phyloP scores from a whole-genome alignment of 1,140 invertebrate species.

The Papilio dardanus region DNA sequence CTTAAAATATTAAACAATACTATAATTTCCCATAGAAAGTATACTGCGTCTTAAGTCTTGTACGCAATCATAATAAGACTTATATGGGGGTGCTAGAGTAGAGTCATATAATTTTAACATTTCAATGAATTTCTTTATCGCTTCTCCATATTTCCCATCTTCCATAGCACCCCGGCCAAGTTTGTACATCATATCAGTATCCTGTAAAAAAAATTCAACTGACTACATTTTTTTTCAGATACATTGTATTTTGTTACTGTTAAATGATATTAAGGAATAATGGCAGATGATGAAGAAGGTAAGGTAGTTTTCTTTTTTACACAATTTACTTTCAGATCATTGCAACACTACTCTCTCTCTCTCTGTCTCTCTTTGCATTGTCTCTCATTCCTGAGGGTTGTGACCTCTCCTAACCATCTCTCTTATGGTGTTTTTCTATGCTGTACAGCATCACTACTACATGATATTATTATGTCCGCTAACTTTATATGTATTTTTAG shows the following conservation, averaged over 20 bases:
- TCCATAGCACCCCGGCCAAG: constrained; percentile 86
- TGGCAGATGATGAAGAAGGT: constrained; percentile 75
- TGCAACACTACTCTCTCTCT: no score
- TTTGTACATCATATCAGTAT: constrained; percentile 88
- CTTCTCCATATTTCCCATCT: constrained; percentile 84
- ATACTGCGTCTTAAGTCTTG: constrained; percentile 90
- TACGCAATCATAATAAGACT: constrained; percentile 92
- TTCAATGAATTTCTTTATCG: constrained; percentile 87
- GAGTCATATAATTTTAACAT: constrained; percentile 88
- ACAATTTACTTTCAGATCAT: background rate
- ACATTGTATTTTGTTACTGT: background rate
- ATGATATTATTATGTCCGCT: no score
- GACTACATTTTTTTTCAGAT: constrained; percentile 33
- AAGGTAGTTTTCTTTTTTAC: constrained; percentile 19
- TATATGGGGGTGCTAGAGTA: constrained; percentile 88
- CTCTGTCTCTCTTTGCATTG: no score
- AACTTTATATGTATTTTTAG: no score
- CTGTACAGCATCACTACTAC: no score
- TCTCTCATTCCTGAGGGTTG: no score
- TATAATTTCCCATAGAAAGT: constrained; percentile 86
- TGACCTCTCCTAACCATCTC: no score
- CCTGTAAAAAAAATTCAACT: constrained; percentile 75
- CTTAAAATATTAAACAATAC: constrained; percentile 58
- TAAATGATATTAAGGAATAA: constrained; percentile 43
- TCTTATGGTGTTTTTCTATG: no score